Percentiles rank a stretch among this genome's conserved stretches.
These are phyloP conservation scores for Rachycentron canadum DNA, from an alignment of 2,797 vertebrate species.

Conservation along the genomic window DNA sequence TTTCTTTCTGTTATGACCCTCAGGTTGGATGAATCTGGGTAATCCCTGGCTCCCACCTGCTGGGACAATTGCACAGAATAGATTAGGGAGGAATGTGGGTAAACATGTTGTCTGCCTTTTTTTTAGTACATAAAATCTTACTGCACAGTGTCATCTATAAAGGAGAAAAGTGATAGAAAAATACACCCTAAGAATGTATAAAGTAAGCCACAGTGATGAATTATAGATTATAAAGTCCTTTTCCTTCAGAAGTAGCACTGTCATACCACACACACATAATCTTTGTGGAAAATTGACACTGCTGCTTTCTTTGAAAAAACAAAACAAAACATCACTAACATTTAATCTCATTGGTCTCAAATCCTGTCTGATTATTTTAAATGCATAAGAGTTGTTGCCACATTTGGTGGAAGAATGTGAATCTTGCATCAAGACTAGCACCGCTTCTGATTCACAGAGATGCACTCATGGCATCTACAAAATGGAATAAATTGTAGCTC, in stretches of 20 bases:
- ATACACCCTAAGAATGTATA: not conserved
- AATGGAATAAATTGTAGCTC: not conserved
- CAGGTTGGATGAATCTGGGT: slow-evolving; percentile 5
- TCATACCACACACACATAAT: not conserved
- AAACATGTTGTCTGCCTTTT: not conserved
- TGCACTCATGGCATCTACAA: not conserved
- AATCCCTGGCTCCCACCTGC: slow-evolving; percentile 20
- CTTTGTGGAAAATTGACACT: slow-evolving; percentile 12
- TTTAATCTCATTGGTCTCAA: not conserved
- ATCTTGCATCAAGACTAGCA: not conserved
- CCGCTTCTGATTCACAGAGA: not conserved
- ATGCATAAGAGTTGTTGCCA: not conserved
- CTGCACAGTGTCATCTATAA: not conserved
- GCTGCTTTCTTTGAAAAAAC: too few species aligned
- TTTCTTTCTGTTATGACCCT: slow-evolving; percentile 12
- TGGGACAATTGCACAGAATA: slow-evolving; percentile 30
- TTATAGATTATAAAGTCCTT: not conserved
- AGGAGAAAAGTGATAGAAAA: not conserved
- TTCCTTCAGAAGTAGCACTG: not conserved
- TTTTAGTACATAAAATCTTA: not conserved
- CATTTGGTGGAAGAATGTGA: not conserved
- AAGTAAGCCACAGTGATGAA: not conserved
- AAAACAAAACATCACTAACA: not conserved
- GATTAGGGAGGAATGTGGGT: slow-evolving; percentile 20
- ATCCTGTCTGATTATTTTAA: not conserved